phyloP scores from a whole-genome alignment of 2,888 invertebrate genomes.

The Agrotis exclamationis region DNA sequence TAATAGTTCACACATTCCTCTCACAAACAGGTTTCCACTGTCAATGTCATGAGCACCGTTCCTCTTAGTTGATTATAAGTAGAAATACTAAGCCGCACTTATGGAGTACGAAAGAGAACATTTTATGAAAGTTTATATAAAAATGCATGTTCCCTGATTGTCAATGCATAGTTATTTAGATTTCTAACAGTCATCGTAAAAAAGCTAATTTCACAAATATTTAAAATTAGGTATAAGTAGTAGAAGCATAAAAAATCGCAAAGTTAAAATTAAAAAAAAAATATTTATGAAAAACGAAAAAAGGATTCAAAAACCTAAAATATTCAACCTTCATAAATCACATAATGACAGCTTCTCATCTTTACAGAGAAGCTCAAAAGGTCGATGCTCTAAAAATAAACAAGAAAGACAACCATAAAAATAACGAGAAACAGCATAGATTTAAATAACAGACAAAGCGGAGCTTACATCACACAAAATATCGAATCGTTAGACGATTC shows the following conservation, averaged over 20 bases:
- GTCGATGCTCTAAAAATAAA: slow-evolving; percentile 61
- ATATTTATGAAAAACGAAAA: background rate
- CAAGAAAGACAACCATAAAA: slow-evolving; percentile 41
- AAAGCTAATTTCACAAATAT: slow-evolving; percentile 52
- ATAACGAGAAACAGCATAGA: slow-evolving; percentile 38
- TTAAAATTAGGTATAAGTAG: slow-evolving; percentile 34
- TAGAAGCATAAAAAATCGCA: slow-evolving; percentile 30
- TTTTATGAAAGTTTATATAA: slow-evolving; percentile 14
- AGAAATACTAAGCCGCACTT: slow-evolving; percentile 16
- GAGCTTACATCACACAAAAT: slow-evolving; percentile 67
- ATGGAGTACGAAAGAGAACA: slow-evolving; percentile 1
- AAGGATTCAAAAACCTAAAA: background rate
- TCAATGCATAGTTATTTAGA: slow-evolving; percentile 23
- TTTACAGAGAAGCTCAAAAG: slow-evolving; percentile 40
- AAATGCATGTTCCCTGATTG: slow-evolving; percentile 28
- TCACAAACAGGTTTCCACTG: slow-evolving; percentile 47
- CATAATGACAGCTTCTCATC: slow-evolving; percentile 16
- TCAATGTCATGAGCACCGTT: slow-evolving; percentile 43
- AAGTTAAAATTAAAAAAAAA: background rate
- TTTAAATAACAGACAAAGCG: slow-evolving; percentile 40
- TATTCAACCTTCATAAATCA: slow-evolving; percentile 10
- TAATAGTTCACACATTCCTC: slow-evolving; percentile 35
- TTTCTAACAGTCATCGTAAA: slow-evolving; percentile 44
- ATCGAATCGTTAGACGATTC: slow-evolving; percentile 18
- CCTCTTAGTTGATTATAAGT: slow-evolving; percentile 14